These are phyloP conservation scores for Pyrgilauda ruficollis DNA, from an alignment of 2,113 vertebrate genomes.

Conservation along the genomic window DNA sequence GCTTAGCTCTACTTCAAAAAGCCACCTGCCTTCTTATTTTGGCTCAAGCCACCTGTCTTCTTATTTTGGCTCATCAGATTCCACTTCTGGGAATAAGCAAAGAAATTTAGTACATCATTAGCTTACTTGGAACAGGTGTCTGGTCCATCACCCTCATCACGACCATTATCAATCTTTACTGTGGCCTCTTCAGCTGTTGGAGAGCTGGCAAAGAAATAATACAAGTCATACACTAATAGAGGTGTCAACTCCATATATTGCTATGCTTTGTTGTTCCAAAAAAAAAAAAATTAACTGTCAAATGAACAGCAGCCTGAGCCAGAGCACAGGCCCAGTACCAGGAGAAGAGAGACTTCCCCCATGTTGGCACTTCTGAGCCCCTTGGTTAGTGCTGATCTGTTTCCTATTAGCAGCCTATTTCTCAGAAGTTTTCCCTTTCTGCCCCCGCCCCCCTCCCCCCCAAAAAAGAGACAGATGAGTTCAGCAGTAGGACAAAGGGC, in stretches of 20 bases:
- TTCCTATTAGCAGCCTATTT: neutral
- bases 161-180: constrained; percentile 85
- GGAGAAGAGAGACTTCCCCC: neutral
- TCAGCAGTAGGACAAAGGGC: neutral
- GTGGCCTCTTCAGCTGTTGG: constrained; percentile 70
- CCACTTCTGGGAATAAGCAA: neutral
- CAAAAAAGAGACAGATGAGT: neutral
- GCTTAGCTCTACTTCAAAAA: neutral
- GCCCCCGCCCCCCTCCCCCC: rapidly evolving
- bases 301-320: neutral
- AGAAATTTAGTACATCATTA: neutral
- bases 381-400: neutral
- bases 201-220: constrained; percentile 51
- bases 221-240: neutral
- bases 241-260: neutral
- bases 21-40: neutral
- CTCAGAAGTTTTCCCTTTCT: neutral
- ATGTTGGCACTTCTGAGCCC: neutral
- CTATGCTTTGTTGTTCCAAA: neutral
- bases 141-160: constrained; percentile 63
- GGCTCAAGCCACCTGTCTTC: neutral
- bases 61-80: neutral
- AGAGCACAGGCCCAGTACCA: neutral
- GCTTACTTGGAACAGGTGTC: constrained; percentile 80
- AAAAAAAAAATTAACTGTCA: neutral